A percentile compares a stretch with the other conserved stretches of the same genome.
Conservation (phyloP, 2,888 invertebrate species). For the Lacanobia wlatinum region DNA sequence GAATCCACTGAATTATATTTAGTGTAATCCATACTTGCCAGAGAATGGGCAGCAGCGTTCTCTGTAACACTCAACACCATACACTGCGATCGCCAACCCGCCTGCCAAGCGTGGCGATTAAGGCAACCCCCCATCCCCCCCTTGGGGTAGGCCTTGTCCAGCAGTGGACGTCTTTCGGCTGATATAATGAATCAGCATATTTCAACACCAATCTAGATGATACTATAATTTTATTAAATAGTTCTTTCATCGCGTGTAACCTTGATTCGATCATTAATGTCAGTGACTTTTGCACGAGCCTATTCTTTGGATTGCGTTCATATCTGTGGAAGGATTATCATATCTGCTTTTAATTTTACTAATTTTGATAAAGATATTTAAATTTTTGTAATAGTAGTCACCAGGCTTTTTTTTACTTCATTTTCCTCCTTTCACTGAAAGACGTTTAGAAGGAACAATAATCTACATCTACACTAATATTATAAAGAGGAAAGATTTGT, state of each 20-base stretch:
- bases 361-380: slow-evolving; percentile 15
- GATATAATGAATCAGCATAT: not conserved
- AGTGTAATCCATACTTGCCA: no score
- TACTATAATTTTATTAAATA: not conserved
- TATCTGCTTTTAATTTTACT: slow-evolving; percentile 16
- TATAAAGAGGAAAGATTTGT: no score
- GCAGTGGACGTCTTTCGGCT: no score
- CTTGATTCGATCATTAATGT: slow-evolving; percentile 27
- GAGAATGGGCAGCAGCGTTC: no score
- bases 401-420: not conserved
- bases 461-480: no score
- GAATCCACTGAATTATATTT: no score
- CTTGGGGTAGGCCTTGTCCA: no score
- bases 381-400: not conserved
- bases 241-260: slow-evolving; percentile 15
- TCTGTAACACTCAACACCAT: no score
- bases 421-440: slow-evolving; percentile 27
- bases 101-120: no score
- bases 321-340: slow-evolving; percentile 29
- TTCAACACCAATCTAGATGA: slow-evolving; percentile 22
- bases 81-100: no score
- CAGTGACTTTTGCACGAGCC: slow-evolving; percentile 12
- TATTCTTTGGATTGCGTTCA: slow-evolving; percentile 15
- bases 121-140: no score
- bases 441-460: no score